phyloP scores from a whole-genome alignment of 2,113 vertebrate species.

The Crotalus helleri region DNA sequence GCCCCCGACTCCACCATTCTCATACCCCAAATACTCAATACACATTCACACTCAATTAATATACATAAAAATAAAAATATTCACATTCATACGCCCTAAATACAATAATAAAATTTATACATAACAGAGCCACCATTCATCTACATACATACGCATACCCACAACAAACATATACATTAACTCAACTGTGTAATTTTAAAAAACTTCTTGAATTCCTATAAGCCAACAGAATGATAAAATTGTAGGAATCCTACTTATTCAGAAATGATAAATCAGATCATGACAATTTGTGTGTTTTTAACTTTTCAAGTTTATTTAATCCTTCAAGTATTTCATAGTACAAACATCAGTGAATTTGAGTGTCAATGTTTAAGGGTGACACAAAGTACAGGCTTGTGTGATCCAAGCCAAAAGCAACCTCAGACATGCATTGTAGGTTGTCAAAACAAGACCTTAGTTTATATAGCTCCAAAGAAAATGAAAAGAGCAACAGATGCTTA shows the following conservation, averaged over 20 bases:
- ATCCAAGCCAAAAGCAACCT: neutral
- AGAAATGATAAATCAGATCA: neutral
- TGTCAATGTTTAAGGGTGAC: neutral
- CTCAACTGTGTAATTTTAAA: neutral
- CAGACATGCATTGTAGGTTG: neutral
- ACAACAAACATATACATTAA: neutral
- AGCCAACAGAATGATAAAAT: neutral
- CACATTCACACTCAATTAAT: too few relatives aligned
- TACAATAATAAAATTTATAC: too few relatives aligned
- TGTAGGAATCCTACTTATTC: neutral
- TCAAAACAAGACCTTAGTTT: neutral
- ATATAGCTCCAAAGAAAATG: neutral
- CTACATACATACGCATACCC: too few relatives aligned
- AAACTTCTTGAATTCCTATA: neutral
- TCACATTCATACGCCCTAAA: too few relatives aligned
- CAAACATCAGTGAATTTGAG: neutral
- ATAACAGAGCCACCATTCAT: too few relatives aligned
- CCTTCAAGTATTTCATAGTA: neutral
- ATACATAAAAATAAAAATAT: too few relatives aligned
- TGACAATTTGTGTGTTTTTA: neutral
- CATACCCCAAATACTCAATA: too few relatives aligned
- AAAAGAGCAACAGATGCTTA: neutral
- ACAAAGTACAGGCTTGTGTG: neutral
- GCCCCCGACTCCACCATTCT: too few relatives aligned
- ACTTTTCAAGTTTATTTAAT: neutral